phyloP scores from a whole-genome alignment of 2,113 vertebrate genomes.

The Lichenostomus cassidix region DNA sequence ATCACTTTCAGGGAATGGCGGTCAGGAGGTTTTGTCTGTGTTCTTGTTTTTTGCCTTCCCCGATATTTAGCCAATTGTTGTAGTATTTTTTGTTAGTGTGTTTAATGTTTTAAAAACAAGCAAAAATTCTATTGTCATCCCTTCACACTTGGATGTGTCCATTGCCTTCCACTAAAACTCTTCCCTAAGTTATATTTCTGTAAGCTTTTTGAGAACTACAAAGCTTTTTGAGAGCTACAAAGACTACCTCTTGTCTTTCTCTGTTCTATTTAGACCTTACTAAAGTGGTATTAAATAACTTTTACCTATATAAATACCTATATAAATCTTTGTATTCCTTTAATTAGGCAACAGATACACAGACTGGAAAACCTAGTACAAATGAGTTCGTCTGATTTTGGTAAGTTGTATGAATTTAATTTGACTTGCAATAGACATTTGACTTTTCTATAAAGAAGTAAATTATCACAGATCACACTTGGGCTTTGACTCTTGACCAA shows the following conservation, averaged over 20 bases:
- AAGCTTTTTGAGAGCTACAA: neutral
- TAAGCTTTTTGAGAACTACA: neutral
- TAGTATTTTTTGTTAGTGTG: neutral
- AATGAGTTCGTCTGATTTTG: conserved; percentile 85
- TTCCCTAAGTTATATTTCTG: neutral
- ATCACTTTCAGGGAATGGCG: neutral
- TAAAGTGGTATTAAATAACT: neutral
- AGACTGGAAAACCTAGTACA: conserved; percentile 84
- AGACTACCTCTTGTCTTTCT: neutral
- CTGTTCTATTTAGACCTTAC: neutral
- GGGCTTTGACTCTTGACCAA: neutral
- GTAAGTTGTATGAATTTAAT: conserved; percentile 77
- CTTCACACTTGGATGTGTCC: neutral
- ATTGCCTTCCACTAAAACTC: neutral
- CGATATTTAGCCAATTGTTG: neutral
- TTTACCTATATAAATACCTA: neutral
- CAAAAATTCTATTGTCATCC: neutral
- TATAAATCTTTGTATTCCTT: conserved; percentile 31
- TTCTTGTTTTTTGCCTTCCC: neutral
- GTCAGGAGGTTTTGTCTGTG: neutral
- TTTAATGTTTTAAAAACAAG: neutral
- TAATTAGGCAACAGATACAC: conserved; percentile 85
- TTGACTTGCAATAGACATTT: neutral
- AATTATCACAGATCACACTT: neutral
- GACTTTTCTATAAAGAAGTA: neutral